Evolutionary conservation across 2,797 vertebrate genomes (phyloP), one percentile per base, ranked within the genome.

Genomic region (Pygocentrus nattereri): DNA sequence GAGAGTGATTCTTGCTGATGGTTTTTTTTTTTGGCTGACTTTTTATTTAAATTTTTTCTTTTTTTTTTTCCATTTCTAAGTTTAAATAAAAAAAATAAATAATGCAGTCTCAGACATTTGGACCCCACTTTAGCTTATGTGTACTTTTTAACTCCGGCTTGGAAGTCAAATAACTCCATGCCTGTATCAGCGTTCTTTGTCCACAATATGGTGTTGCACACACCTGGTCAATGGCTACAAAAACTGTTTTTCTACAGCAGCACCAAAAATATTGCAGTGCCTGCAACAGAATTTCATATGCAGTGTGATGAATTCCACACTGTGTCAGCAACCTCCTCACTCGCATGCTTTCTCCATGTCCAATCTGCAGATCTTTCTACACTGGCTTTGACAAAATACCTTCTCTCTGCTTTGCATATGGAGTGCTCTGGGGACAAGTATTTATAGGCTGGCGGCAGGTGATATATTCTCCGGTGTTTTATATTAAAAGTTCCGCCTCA

Each of bases 371-470:
- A 78, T 80, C 82, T 81, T 81, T 79, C 56, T 72, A 62, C 74
- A 41, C 78, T 78, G 74, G 62, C 78, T 65, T 78, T 88, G 86
- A 88, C 82, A 88, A 86, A 88, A 86, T 84, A 88, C 80, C 80
- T 77, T 75, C 74, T 76, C 41, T 56, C 68, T 85, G 72, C n/a
- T 87, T 84, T 87, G 84, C 86, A 87, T 85, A 83, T 71, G 86
- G 44, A 81, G 75, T 70, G 50, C 80, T 79, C 78, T 38, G 49
- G 76, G 80, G 86, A 86, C 59, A 72, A 79, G 82, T 86, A 88
- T 88, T 88, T 88, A 88, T 88, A 88, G 82, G 82, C 67, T 30
- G 15, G 68, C 81, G 84, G 82, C 82, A 81, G 84, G 27, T 65
- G 30, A 69, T 70, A 83, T 79, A 81, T 80, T 79, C 62, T 74